Conservation (phyloP, 1,140 invertebrate genomes). For the Hydropsyche tenuis region DNA sequence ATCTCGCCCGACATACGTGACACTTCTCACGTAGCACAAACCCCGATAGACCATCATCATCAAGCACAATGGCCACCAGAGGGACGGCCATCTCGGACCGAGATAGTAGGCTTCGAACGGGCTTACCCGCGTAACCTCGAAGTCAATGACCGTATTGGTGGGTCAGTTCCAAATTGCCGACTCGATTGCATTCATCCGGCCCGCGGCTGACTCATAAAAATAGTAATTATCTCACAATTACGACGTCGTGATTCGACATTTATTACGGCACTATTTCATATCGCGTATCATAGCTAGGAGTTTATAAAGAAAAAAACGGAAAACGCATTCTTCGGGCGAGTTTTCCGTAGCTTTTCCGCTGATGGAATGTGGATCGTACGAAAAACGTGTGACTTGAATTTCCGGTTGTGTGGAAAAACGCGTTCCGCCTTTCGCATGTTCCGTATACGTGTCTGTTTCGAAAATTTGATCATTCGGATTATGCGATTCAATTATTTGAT, state of each 20-base stretch:
- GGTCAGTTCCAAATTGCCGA: constrained; percentile 28
- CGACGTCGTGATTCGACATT: background rate
- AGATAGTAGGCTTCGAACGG: background rate
- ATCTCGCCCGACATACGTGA: too few relatives aligned
- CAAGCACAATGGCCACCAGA: too few relatives aligned
- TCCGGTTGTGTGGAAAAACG: constrained; percentile 20
- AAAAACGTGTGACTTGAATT: constrained; percentile 9
- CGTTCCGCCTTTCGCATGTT: constrained; percentile 16
- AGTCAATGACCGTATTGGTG: constrained; percentile 28
- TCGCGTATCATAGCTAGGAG: too few relatives aligned
- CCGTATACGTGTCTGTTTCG: background rate
- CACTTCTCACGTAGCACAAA: too few relatives aligned
- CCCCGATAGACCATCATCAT: too few relatives aligned
- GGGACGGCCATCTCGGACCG: too few relatives aligned
- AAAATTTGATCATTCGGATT: too few relatives aligned
- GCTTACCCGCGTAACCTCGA: constrained; percentile 19
- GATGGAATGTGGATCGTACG: too few relatives aligned
- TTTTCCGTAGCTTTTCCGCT: too few relatives aligned
- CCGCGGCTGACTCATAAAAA: constrained; percentile 17
- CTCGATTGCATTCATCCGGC: constrained; percentile 21
- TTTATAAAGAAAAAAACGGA: too few relatives aligned
- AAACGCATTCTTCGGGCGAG: too few relatives aligned
- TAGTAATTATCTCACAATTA: constrained; percentile 22
- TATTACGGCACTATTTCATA: background rate
- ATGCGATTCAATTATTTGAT: too few relatives aligned